These are phyloP conservation scores for Pelodiscus sinensis DNA, from an alignment of 2,113 vertebrate genomes.

Conservation along the genomic window DNA sequence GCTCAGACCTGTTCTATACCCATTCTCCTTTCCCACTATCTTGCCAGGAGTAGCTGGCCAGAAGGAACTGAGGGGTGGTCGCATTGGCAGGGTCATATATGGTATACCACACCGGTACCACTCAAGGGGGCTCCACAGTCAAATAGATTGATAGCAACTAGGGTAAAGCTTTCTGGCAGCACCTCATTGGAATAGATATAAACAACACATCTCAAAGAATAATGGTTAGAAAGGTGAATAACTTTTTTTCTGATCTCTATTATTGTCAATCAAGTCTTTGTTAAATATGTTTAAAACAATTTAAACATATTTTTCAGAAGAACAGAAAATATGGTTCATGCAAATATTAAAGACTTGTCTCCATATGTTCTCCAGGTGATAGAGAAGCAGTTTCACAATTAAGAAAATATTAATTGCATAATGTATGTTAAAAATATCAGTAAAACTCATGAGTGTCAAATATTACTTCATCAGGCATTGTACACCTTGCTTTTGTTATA, in stretches of 20 bases:
- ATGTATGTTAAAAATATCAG: not conserved
- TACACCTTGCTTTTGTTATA: not conserved
- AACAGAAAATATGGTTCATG: not conserved
- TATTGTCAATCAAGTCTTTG: not conserved
- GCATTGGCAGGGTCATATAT: too few relatives aligned
- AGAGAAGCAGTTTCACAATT: not conserved
- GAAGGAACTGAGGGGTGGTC: too few relatives aligned
- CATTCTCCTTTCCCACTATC: too few relatives aligned
- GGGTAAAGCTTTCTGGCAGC: too few relatives aligned
- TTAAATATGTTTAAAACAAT: not conserved
- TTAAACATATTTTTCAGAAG: not conserved
- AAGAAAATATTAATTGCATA: not conserved
- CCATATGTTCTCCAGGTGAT: not conserved
- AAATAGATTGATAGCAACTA: too few relatives aligned
- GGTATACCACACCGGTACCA: too few relatives aligned
- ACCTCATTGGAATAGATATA: too few relatives aligned
- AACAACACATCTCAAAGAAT: too few relatives aligned
- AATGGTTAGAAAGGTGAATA: too few relatives aligned
- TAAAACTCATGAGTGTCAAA: not conserved
- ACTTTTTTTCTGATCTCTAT: not conserved
- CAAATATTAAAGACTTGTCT: not conserved
- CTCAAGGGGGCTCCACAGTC: too few relatives aligned
- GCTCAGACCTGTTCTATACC: too few relatives aligned
- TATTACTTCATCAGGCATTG: not conserved
- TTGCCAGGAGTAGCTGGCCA: too few relatives aligned